Evolutionary conservation across 2,888 invertebrate genomes (phyloP), one percentile per base, ranked within the genome.

Genomic region (Sphaerophoria taeniata): DNA sequence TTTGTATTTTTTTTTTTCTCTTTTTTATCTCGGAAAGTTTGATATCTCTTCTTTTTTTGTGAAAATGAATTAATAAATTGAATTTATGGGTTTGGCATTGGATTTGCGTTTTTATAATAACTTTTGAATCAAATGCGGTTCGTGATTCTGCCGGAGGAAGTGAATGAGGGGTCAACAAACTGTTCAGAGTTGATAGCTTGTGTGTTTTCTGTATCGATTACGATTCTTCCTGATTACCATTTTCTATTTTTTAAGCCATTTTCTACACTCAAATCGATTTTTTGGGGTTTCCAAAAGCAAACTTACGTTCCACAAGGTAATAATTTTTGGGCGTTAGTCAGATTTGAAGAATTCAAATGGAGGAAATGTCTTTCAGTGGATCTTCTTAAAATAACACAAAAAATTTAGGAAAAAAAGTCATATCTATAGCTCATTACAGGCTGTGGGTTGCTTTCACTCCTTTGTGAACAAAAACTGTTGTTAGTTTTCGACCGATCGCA

Each of bases 41-140:
- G 14, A 11, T 16, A 14, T 34, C 36, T 56, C 36, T 58, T 5
- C 24, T 58, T 39, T 55, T 5, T 43, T 36, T 24, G 12, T 65
- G 16, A 61, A 61, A 51, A 39, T 72, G 39, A 70, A 36, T 83
- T 47, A 70, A 74, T 74, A 78, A 70, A 47, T 80, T 69, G 55
- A 72, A 80, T 73, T 67, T 72, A 75, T 80, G 63, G 31, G 72
- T 72, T 55, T 73, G 43, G 58, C 76, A 69, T 72, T 75, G 43
- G 58, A 81, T 72, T 72, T 75, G 60, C 70, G 65, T 70, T 75
- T 56, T 70, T 43, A 72, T 76, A 80, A 76, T 60, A 24, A 24
- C 24, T 24, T 43, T 24, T 69, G 56, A 56, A 61, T 65, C 47
- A 34, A 36, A 4, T 34, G 36, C 69, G 69, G 67, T 67, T 73